Base-by-base conservation (phyloP, 2,113 vertebrate genomes). In the Heterocephalus glaber region DNA sequence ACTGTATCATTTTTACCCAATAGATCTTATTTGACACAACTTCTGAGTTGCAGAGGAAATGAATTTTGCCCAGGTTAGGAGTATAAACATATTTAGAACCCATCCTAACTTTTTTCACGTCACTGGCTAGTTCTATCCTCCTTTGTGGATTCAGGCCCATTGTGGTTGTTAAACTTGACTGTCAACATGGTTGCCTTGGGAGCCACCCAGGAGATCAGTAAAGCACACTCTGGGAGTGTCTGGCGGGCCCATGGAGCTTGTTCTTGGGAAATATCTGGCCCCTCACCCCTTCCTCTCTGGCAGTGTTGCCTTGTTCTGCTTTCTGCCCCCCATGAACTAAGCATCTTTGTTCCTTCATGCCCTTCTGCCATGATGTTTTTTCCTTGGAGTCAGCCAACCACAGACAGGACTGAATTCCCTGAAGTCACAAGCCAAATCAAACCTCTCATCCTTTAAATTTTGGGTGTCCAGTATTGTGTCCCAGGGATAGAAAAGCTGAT, bases 1-100 rank as follows among this genome's bases (percentile, higher is more conserved):
- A 94, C 84, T 89, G 41, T 41, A 22, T 92, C 2, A 87, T 33
- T 91, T 90, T 96, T 86, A 68, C 72, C 13, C 35, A 70, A 24
- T 52, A n/a, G 22, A 35, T 20, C 1, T 84, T 87, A 54, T 79
- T 85, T 86, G 33, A 49, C 28, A 94, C 19, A 89, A 33, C 66
- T 92, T 95, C 38, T 33, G 38, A 22, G 52, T 60, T 94, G 66
- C 26, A 70, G 44, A 77, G 91, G 56, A 89, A 80, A 84, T 80
- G 7, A 80, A 70, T 63, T 83, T 84, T 91, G 12, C 6, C 19
- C 47, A 86, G 60, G 41, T 7, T 74, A 80, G 20, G 30, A 11
- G 20, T 60, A 33, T 28, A 90, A 87, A 84, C 63, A 26, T 7
- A 95, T 81, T 81, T 92, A 84, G 7, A 72, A 60, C 80, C 12